Evolutionary conservation across 1,140 invertebrate species (phyloP).

Genomic region (Kradibia gibbosae): DNA sequence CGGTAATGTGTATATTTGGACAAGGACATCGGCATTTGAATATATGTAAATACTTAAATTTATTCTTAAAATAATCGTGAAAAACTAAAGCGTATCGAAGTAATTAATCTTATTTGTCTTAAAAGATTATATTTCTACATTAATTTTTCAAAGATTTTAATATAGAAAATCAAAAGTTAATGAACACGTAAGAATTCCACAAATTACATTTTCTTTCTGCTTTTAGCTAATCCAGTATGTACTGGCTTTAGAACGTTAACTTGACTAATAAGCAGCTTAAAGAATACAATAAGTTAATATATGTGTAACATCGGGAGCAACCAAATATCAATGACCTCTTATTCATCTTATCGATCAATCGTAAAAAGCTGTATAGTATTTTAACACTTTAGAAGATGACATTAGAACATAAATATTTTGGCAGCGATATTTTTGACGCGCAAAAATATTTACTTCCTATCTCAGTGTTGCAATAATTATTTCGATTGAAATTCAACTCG

Average conservation of each 20-base stretch:
- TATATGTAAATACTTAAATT: neutral
- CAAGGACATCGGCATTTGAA: neutral
- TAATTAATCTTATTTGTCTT: neutral
- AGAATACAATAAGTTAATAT: neutral
- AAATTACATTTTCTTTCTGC: too few relatives aligned
- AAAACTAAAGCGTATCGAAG: neutral
- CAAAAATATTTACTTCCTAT: neutral
- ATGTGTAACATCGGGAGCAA: neutral
- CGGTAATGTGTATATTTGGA: neutral
- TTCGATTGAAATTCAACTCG: too few relatives aligned
- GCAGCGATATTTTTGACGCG: neutral
- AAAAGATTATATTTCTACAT: neutral
- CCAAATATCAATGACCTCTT: neutral
- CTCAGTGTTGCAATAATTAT: neutral
- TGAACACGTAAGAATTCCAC: too few relatives aligned
- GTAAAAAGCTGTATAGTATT: neutral
- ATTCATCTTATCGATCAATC: neutral
- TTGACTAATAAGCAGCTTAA: neutral
- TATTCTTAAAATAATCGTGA: constrained; percentile 1
- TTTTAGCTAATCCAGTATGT: too few relatives aligned
- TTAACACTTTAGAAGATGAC: neutral
- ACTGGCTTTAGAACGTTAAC: too few relatives aligned
- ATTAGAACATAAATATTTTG: neutral
- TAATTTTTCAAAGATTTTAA: too few relatives aligned
- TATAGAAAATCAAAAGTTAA: too few relatives aligned